Conservation (phyloP, 2,797 vertebrate genomes). For the Sebastes hopkinsi region DNA sequence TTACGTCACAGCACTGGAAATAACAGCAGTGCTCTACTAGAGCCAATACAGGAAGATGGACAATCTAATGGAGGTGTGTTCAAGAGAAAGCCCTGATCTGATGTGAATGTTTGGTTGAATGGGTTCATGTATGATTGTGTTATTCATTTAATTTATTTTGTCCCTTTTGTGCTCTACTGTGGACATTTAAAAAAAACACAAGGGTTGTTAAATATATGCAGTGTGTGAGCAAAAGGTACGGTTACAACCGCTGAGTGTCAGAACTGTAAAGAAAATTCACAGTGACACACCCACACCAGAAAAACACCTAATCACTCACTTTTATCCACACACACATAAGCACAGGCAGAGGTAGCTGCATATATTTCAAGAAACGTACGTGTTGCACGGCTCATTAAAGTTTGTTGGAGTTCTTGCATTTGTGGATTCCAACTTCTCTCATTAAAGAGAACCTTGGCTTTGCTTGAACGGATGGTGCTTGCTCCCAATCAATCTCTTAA, state of each 20-base stretch:
- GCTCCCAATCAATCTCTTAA: slow-evolving; percentile 72
- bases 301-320: neutral
- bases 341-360: neutral
- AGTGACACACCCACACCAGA: neutral
- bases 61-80: neutral
- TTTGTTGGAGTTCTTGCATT: slow-evolving; percentile 33
- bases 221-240: neutral
- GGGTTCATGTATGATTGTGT: neutral
- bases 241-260: neutral
- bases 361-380: neutral
- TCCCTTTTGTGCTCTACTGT: neutral
- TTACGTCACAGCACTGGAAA: neutral
- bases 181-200: neutral
- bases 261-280: neutral
- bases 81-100: neutral
- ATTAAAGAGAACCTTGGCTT: slow-evolving; percentile 47
- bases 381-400: slow-evolving; percentile 57
- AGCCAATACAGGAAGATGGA: neutral
- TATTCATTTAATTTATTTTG: neutral
- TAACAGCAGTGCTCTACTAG: neutral
- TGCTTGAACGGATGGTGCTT: slow-evolving; percentile 51
- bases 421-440: slow-evolving; percentile 58
- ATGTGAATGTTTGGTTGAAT: neutral
- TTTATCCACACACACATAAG: neutral
- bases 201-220: neutral